Base-by-base conservation (phyloP, 1,140 invertebrate genomes). In the Metaphire vulgaris region DNA sequence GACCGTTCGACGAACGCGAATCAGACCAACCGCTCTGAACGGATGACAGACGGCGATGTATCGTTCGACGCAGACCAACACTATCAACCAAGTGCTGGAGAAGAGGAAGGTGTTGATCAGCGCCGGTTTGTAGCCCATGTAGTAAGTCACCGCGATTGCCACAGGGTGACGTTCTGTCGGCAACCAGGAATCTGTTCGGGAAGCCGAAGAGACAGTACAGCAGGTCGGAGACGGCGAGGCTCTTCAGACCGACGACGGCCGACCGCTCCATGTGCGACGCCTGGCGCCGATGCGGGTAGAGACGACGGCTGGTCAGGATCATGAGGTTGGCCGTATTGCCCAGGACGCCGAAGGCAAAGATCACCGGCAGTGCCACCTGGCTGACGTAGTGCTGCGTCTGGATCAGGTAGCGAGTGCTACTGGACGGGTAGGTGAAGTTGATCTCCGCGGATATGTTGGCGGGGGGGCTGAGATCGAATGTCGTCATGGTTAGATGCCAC, bases 101-200 rank as follows among this genome's bases (percentile, higher is more conserved):
- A 76, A 76, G 68, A 71, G 75, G 68, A 76, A 76, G 68, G 41
- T 30, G 75, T 76, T 76, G 33, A 76, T 15, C 1, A 72, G 21
- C 67, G 75, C 68, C 1, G 16, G 31, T 15, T 64, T 30, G 33
- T 76, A 70, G 30, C 26, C 1, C 0, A 12, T 33, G 26, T 76
- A 76, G 75, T 72, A 72, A 16, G 69, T 15, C 21, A 0, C 14
- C 2, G 30, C 32, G 1, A 68, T 1, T 21, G 29, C 74, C 2
- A 68, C 15, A 6, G 31, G 2, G 29, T 66, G 41, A 21, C 2
- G 21, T 1, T 21, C 1, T 64, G 68, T 21, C 14, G 2, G 29
- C 15, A 1, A 30, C 1, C 29, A 76, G 30, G 68, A 76, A 74
- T n/a, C 16, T 2, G 29, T 32, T 15, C 30, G 69, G 68, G 68